Evolutionary conservation across 2,888 invertebrate genomes (phyloP).

Genomic region (Machimus rusticus): DNA sequence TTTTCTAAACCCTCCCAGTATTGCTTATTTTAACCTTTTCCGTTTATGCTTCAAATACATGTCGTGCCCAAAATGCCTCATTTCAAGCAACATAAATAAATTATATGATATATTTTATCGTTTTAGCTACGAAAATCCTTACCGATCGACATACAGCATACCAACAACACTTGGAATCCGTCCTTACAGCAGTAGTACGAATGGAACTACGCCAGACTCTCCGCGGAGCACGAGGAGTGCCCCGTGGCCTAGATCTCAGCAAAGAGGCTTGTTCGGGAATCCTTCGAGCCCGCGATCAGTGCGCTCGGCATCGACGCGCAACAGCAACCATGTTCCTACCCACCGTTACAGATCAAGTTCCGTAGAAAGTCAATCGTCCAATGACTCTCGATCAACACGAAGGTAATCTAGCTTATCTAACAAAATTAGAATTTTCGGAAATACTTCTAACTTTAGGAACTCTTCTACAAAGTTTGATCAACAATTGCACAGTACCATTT

Average conservation of each 20-base stretch:
- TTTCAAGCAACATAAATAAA: not conserved
- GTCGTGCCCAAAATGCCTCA: not conserved
- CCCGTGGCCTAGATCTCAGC: conserved; percentile 77
- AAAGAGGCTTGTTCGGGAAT: conserved; percentile 77
- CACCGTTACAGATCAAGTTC: conserved; percentile 76
- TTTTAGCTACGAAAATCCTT: conserved; percentile 64
- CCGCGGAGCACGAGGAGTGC: conserved; percentile 87
- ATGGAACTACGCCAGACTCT: conserved; percentile 67
- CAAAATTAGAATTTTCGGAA: not conserved
- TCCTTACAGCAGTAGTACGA: conserved; percentile 56
- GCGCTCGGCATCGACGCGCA: conserved; percentile 68
- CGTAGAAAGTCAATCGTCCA: conserved; percentile 89
- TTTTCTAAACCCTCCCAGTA: not conserved
- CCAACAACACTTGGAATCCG: conserved; percentile 63
- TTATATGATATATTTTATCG: conserved; percentile 38
- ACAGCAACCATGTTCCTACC: conserved; percentile 50
- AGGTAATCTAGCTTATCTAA: conserved; percentile 65
- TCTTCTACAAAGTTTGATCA: no score
- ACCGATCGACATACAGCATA: conserved; percentile 65
- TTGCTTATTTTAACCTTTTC: not conserved
- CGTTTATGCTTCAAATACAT: not conserved
- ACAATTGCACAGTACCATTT: no score
- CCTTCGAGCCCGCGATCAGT: conserved; percentile 84
- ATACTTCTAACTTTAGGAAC: no score
- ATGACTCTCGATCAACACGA: conserved; percentile 80